Conservation (phyloP, 2,113 vertebrate species). For the Carollia perspicillata region DNA sequence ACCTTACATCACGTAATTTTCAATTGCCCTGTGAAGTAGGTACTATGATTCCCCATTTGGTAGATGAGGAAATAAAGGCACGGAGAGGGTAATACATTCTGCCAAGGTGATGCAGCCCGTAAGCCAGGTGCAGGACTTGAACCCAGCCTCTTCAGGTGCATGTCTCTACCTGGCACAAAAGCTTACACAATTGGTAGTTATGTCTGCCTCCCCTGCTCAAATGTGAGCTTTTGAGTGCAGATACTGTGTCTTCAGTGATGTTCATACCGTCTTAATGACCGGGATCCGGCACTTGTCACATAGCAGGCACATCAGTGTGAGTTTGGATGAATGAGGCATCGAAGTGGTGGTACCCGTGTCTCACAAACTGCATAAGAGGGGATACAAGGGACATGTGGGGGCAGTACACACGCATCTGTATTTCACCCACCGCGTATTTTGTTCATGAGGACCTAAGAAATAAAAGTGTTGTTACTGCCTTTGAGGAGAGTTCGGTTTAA, state of each 20-base stretch:
- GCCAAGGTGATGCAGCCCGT: background rate
- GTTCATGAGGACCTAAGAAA: background rate
- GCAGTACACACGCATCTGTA: background rate
- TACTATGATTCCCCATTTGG: background rate
- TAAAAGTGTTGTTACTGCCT: background rate
- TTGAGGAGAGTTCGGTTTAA: background rate
- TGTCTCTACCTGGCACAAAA: background rate
- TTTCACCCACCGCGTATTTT: background rate
- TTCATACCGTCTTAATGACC: background rate
- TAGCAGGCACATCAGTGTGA: background rate
- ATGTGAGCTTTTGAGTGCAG: background rate
- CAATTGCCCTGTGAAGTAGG: background rate
- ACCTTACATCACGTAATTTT: background rate
- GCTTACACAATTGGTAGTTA: background rate
- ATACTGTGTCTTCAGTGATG: background rate
- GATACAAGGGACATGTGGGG: background rate
- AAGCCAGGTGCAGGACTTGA: background rate
- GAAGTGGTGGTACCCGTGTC: background rate
- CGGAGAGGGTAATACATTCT: background rate
- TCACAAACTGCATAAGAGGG: background rate
- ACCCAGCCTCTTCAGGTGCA: background rate
- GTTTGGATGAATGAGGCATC: background rate
- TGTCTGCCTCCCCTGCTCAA: background rate
- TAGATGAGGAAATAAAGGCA: background rate
- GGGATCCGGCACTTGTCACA: background rate